Evolutionary conservation across 92 coral and sea anemone genomes (phyloP).

Genomic region (Blastomussa wellsi): DNA sequence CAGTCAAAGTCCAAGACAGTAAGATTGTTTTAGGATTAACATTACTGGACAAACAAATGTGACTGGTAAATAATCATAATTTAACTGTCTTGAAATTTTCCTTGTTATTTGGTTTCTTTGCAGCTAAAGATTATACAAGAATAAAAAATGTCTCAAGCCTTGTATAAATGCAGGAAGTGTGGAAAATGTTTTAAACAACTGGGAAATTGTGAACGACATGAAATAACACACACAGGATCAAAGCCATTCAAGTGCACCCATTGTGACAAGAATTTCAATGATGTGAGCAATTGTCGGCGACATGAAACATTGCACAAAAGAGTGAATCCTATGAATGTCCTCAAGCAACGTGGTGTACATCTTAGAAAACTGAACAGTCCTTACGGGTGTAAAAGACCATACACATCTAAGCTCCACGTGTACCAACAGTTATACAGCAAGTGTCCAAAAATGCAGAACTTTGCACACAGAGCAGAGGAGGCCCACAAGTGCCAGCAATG

Average conservation of each 20-base stretch:
- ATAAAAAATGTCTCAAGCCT: background rate
- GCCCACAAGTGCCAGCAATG: slow-evolving; percentile 6
- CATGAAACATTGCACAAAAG: background rate
- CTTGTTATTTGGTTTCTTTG: background rate
- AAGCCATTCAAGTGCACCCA: background rate
- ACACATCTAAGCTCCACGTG: background rate
- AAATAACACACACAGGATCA: background rate
- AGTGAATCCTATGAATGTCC: background rate
- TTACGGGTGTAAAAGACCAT: too few relatives aligned
- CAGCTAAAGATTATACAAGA: background rate
- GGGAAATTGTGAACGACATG: background rate
- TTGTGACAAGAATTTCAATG: slow-evolving; percentile 3
- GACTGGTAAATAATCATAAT: background rate
- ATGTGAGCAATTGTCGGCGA: background rate
- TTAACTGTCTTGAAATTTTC: background rate
- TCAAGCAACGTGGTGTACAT: background rate
- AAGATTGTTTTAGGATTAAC: too few relatives aligned
- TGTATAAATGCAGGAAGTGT: background rate
- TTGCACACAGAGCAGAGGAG: background rate
- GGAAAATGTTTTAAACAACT: background rate
- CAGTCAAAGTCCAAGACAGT: too few relatives aligned
- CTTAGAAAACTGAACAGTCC: background rate
- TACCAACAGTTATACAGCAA: too few relatives aligned
- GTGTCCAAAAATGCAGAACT: background rate
- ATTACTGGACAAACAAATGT: too few relatives aligned